These are phyloP conservation scores for Cephus rjabovi DNA, from an alignment of 2,888 invertebrate genomes.

Conservation along the genomic window DNA sequence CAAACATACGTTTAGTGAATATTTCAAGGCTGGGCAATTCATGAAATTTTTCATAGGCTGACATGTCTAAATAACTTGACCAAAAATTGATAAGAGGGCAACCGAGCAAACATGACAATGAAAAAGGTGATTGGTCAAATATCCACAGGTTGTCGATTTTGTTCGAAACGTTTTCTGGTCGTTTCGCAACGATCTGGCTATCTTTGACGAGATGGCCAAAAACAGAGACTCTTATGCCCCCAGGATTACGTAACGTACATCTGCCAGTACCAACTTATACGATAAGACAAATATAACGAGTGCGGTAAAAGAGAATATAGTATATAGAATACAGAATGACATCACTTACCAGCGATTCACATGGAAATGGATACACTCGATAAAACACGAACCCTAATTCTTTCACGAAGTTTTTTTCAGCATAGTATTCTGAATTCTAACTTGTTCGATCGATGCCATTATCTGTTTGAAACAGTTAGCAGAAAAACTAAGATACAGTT, in stretches of 20 bases:
- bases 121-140: background rate
- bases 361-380: background rate
- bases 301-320: background rate
- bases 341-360: background rate
- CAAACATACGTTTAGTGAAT: background rate
- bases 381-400: background rate
- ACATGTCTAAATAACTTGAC: background rate
- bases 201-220: background rate
- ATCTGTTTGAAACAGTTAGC: background rate
- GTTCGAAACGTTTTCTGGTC: background rate
- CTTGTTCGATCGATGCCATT: background rate
- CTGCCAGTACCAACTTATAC: background rate
- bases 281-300: background rate
- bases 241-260: too few relatives aligned
- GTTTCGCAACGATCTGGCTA: background rate
- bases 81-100: background rate
- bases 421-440: background rate
- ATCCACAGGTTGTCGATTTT: slow-evolving; percentile 3
- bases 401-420: background rate
- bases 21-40: background rate
- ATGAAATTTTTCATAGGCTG: background rate
- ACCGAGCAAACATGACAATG: background rate
- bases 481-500: background rate
- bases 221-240: too few relatives aligned
- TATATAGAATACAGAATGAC: background rate